Evolutionary conservation across 2,113 vertebrate genomes (phyloP).

Genomic region (Prietella phreatophila): DNA sequence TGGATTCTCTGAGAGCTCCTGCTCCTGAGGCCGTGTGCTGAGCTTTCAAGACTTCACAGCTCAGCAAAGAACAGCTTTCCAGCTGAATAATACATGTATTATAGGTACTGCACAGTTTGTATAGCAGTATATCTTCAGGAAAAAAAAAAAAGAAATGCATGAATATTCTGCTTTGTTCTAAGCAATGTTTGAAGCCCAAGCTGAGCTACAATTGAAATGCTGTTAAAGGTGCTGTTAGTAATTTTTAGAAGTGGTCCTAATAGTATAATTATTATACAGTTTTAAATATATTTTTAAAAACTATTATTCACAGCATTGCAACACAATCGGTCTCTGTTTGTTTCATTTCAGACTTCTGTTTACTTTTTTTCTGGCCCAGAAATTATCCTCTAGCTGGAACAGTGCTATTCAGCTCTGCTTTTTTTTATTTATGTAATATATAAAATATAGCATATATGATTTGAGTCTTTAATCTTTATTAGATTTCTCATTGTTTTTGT

Average conservation of each 20-base stretch:
- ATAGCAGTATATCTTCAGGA: background rate
- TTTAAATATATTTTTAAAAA: background rate
- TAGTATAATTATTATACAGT: background rate
- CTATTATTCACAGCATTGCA: background rate
- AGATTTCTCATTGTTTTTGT: background rate
- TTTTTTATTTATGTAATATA: too few species aligned
- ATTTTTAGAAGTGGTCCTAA: background rate
- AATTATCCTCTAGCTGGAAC: background rate
- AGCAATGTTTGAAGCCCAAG: background rate
- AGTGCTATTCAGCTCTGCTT: background rate
- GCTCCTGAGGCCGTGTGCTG: background rate
- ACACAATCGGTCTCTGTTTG: background rate
- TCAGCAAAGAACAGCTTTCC: background rate
- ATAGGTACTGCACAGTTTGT: background rate
- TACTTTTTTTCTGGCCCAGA: background rate
- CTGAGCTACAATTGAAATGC: background rate
- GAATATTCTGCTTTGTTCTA: background rate
- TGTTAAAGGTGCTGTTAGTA: background rate
- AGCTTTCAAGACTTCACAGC: background rate
- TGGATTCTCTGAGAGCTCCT: background rate
- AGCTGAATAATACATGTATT: background rate
- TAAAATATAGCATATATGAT: too few species aligned
- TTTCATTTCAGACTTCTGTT: background rate
- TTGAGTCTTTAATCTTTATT: too few species aligned
- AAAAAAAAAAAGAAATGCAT: background rate